A percentile compares a stretch with the other conserved stretches of the same genome.
Conservation (phyloP, 2,888 invertebrate genomes). For the Electrophaes corylata region DNA sequence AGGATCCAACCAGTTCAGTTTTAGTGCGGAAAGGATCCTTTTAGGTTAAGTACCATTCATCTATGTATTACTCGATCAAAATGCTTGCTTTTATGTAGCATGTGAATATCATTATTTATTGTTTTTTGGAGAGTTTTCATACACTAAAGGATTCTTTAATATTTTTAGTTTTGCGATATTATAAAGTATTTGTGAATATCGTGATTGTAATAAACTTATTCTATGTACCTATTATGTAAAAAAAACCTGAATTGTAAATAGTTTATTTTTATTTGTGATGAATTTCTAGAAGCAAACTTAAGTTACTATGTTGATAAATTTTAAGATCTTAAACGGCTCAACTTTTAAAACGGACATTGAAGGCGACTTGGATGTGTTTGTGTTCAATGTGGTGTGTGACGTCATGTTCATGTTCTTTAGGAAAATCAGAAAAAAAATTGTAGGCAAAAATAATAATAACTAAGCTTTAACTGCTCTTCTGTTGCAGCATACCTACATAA, state of each 20-base stretch:
- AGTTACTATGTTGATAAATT: not conserved
- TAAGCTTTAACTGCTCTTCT: no score
- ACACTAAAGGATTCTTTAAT: not conserved
- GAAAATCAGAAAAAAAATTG: no score
- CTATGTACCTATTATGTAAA: not conserved
- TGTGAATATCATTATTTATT: not conserved
- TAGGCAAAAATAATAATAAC: no score
- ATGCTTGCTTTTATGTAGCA: constrained; percentile 6
- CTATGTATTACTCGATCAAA: not conserved
- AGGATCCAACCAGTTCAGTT: not conserved
- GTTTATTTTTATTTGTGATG: not conserved
- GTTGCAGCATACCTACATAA: no score
- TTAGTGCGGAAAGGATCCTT: not conserved
- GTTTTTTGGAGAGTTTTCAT: not conserved
- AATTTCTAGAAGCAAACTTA: not conserved
- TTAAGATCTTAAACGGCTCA: not conserved
- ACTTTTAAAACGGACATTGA: not conserved
- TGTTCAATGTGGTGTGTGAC: not conserved
- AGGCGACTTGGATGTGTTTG: not conserved
- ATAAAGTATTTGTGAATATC: not conserved
- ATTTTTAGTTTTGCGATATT: not conserved
- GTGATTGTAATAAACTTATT: constrained; percentile 1
- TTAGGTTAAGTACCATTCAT: not conserved
- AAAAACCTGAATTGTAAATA: not conserved
- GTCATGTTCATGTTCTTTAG: not conserved